phyloP scores from a whole-genome alignment of 2,113 vertebrate species.

The Lycaon pictus region DNA sequence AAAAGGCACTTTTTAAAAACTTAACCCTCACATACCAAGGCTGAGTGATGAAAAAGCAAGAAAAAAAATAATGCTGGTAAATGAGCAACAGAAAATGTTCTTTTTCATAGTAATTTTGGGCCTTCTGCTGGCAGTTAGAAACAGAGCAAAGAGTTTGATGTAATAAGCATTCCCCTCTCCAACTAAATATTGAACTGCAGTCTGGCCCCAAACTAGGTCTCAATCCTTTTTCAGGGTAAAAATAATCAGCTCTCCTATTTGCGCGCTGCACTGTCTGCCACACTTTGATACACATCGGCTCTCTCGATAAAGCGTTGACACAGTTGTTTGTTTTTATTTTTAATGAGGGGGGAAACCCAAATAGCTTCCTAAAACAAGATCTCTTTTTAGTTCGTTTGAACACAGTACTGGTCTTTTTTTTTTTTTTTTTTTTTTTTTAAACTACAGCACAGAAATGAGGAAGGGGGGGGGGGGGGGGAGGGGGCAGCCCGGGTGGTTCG shows the following conservation, averaged over 20 bases:
- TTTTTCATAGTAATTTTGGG: constrained; percentile 65
- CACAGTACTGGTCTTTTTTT: not conserved
- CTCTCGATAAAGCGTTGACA: constrained; percentile 51
- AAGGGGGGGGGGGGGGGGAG: not conserved
- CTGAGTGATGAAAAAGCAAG: constrained; percentile 4
- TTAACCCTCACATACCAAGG: constrained; percentile 4
- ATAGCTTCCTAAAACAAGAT: constrained; percentile 17
- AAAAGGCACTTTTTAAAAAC: constrained; percentile 54
- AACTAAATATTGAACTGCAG: constrained; percentile 74
- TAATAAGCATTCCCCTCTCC: constrained; percentile 65
- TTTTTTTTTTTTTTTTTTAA: not conserved
- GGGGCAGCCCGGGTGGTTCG: too few species aligned
- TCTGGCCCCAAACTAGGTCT: constrained; percentile 55
- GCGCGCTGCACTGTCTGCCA: constrained; percentile 44
- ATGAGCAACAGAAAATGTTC: constrained; percentile 47
- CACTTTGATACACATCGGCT: constrained; percentile 30
- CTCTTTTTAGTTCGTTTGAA: constrained; percentile 40
- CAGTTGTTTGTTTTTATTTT: not conserved
- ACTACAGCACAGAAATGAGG: constrained; percentile 56
- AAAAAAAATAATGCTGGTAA: constrained; percentile 55
- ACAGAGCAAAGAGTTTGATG: constrained; percentile 56
- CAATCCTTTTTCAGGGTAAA: constrained; percentile 61
- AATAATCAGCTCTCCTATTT: constrained; percentile 55
- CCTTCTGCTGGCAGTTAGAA: constrained; percentile 54
- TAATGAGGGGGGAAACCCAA: not conserved